These are phyloP conservation scores for Solea senegalensis DNA, from an alignment of 2,113 vertebrate species.

Conservation along the genomic window DNA sequence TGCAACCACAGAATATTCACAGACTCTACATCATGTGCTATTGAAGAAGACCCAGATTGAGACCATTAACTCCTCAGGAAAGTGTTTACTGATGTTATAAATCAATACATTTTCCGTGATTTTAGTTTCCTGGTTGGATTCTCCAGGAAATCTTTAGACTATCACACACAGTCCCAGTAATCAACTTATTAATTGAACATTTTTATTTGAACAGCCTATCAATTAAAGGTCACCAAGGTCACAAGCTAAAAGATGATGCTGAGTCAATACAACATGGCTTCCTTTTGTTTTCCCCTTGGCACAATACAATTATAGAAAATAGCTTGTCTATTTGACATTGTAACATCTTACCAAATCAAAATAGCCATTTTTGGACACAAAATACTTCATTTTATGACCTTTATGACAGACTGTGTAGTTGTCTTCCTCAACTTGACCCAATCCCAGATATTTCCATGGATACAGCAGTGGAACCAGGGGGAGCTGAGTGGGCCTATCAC, in stretches of 20 bases:
- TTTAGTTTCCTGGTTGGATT: no score
- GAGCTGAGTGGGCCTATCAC: slow-evolving; percentile 74
- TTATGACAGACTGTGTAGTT: slow-evolving; percentile 42
- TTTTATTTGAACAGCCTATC: neutral
- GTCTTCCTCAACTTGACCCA: slow-evolving; percentile 72
- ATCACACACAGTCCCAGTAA: neutral
- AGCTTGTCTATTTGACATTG: slow-evolving; percentile 19
- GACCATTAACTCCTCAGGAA: no score
- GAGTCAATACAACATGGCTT: neutral
- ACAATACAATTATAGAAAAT: slow-evolving; percentile 8
- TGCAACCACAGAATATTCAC: no score
- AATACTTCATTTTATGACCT: slow-evolving; percentile 51
- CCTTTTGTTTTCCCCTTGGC: neutral
- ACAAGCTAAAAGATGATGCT: neutral
- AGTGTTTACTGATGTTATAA: no score
- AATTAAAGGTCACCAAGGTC: slow-evolving; percentile 9
- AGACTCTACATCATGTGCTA: no score
- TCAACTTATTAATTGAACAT: slow-evolving; percentile 1
- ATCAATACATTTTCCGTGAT: no score
- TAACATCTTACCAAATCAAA: slow-evolving; percentile 27
- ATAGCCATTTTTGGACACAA: slow-evolving; percentile 39
- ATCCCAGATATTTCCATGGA: slow-evolving; percentile 68
- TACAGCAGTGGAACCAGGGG: slow-evolving; percentile 66
- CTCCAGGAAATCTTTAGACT: no score
- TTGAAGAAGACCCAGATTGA: no score